phyloP scores from a whole-genome alignment of 2,113 vertebrate species.

The Pao palembangensis region DNA sequence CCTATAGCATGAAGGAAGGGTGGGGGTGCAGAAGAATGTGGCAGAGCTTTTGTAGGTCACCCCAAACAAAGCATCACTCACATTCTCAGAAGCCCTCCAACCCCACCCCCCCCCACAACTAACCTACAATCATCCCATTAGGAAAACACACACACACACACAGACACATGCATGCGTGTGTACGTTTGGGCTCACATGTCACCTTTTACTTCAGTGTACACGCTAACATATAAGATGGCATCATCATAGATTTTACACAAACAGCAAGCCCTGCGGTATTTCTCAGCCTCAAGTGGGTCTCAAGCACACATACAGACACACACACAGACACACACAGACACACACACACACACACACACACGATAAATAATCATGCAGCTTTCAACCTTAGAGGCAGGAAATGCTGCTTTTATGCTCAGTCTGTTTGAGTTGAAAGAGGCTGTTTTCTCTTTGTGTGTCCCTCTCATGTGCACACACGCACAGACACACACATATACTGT shows the following conservation, averaged over 20 bases:
- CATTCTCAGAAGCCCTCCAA: slow-evolving; percentile 25
- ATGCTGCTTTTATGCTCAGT: slow-evolving; percentile 61
- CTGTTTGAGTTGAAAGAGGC: slow-evolving; percentile 52
- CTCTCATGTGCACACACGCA: slow-evolving; percentile 16
- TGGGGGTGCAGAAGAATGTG: slow-evolving; percentile 38
- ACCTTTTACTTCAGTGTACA: slow-evolving; percentile 9
- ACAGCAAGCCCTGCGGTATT: slow-evolving; percentile 49
- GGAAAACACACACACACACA: slow-evolving; percentile 31
- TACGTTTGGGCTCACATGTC: slow-evolving; percentile 24
- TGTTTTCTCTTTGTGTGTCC: background rate
- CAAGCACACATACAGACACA: slow-evolving; percentile 28
- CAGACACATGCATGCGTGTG: slow-evolving; percentile 34
- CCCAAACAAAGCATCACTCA: slow-evolving; percentile 58
- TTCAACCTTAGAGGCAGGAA: slow-evolving; percentile 65
- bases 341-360: slow-evolving; percentile 44
- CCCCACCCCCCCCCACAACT: slow-evolving; percentile 16
- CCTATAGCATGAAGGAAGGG: slow-evolving; percentile 14
- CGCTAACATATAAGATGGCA: slow-evolving; percentile 20
- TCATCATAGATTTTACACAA: slow-evolving; percentile 51
- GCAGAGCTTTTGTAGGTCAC: slow-evolving; percentile 62
- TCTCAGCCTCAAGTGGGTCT: slow-evolving; percentile 64
- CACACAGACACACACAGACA: slow-evolving; percentile 25
- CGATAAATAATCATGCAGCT: slow-evolving; percentile 61
- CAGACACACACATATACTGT: slow-evolving; percentile 8
- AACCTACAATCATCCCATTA: slow-evolving; percentile 42